Base-by-base conservation (phyloP, 2,113 vertebrate species). In the Sander vitreus region DNA sequence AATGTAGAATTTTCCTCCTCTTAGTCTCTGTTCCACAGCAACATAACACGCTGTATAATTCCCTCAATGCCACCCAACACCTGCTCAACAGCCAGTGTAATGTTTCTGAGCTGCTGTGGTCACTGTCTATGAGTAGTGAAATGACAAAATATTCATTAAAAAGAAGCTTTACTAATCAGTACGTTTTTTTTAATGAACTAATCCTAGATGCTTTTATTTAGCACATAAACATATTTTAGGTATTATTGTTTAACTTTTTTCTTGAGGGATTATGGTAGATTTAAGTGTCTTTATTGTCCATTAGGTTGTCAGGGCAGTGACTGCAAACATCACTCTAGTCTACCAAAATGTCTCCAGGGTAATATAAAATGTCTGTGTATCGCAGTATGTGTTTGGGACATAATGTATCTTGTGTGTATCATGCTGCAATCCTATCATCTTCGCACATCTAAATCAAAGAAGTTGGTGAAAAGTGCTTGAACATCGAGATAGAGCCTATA, bases 371-470 rank as follows among this genome's bases (percentile, higher is more conserved):
- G 2, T 21, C 50, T 21, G 18, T 6, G 50, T 47, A 2, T 68
- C 3, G 6, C 10, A 13, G 19, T 21, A 21, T 43, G 5, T 66
- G 50, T 45, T 16, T 23, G 68, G 51, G 12, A 53, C 3, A 30
- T 12, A 65, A 2, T 51, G 15, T 33, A 12, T 47, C 36, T 51
- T 4, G 15, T 5, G 54, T 47, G 59, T 53, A 33, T 51, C 21
- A 9, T 6, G 36, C 48, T 47, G n/a, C 65, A 50, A 5, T 48
- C 47, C 25, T 75, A 76, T 81, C 72, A 75, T 76, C 25, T 57
- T 36, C 5, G 47, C 64, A 63, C 45, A 79, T 89, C 65, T 85
- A 73, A 79, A 86, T 89, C n/a, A 36, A 51, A 60, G 71, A 88
- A 67, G 30, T 68, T 60, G 76, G 6, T 15, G 33, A 51, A n/a